phyloP scores from a whole-genome alignment of 2,797 vertebrate species.

The Crax fasciolata region DNA sequence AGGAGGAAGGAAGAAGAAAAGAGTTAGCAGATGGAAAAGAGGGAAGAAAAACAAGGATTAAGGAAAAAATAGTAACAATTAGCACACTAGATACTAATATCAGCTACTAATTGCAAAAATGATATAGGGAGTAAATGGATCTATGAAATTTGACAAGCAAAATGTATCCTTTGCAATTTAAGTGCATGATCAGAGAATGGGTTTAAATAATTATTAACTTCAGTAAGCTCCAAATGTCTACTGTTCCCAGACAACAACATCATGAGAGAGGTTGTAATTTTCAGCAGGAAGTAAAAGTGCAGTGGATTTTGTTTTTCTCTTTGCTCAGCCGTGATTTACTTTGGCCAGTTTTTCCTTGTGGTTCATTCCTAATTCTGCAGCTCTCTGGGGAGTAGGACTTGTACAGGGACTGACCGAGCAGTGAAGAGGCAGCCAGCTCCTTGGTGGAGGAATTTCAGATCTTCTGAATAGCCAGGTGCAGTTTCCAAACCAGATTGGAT shows the following conservation, averaged over 20 bases:
- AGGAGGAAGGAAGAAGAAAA: constrained; percentile 64
- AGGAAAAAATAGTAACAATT: neutral
- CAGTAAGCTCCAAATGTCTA: neutral
- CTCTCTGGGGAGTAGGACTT: neutral
- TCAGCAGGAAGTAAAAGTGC: constrained; percentile 15
- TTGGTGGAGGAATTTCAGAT: accelerated
- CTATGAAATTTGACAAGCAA: neutral
- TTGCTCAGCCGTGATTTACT: constrained; percentile 9
- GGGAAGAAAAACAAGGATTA: constrained; percentile 10
- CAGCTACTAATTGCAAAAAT: constrained; percentile 10
- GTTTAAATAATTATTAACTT: neutral
- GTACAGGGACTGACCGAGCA: neutral
- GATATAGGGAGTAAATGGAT: neutral
- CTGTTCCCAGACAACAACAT: neutral
- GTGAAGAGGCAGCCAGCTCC: neutral
- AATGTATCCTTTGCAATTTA: neutral
- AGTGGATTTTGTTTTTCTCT: neutral
- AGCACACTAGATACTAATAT: neutral
- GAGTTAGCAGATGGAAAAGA: constrained; percentile 57
- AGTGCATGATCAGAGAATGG: neutral
- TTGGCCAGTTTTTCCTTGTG: neutral
- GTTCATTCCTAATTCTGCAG: constrained; percentile 9
- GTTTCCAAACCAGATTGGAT: neutral
- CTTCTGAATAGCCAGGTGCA: neutral
- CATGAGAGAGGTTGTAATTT: neutral